A percentile compares a stretch with the other conserved stretches of the same genome.
Evolutionary conservation across 2,888 invertebrate genomes (phyloP).

Genomic region (Nowickia ferox): DNA sequence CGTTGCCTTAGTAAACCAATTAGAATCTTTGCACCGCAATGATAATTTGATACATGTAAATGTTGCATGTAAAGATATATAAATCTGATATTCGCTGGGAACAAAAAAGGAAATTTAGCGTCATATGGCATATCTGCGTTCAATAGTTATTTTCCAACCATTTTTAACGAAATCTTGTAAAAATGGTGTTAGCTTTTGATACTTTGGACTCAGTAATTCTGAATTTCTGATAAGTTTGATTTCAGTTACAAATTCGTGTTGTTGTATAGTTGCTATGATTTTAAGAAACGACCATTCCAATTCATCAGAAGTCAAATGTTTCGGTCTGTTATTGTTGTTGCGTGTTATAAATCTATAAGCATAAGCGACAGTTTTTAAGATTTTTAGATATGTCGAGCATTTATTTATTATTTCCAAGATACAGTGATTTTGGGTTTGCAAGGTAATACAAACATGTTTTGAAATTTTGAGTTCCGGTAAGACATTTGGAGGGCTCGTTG

Average conservation of each 20-base stretch:
- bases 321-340: not conserved
- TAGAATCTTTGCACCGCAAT: constrained; percentile 54
- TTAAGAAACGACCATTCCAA: constrained; percentile 24
- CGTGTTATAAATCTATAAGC: no score
- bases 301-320: constrained; percentile 14
- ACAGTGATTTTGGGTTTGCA: not conserved
- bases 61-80: constrained; percentile 2
- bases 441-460: not conserved
- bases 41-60: constrained; percentile 25
- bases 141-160: not conserved
- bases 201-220: constrained; percentile 3
- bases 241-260: not conserved
- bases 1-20: constrained; percentile 61
- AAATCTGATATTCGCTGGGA: constrained; percentile 5
- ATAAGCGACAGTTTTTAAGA: no score
- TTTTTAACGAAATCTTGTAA: not conserved
- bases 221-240: constrained; percentile 5
- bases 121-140: constrained; percentile 70
- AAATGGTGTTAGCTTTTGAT: constrained; percentile 34
- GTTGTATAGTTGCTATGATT: constrained; percentile 31
- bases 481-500: not conserved
- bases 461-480: constrained; percentile 9
- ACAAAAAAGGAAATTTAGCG: constrained; percentile 72
- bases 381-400: no score
- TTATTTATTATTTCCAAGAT: constrained; percentile 8